Conservation (phyloP, 2,797 vertebrate genomes). For the Acanthopagrus latus region DNA sequence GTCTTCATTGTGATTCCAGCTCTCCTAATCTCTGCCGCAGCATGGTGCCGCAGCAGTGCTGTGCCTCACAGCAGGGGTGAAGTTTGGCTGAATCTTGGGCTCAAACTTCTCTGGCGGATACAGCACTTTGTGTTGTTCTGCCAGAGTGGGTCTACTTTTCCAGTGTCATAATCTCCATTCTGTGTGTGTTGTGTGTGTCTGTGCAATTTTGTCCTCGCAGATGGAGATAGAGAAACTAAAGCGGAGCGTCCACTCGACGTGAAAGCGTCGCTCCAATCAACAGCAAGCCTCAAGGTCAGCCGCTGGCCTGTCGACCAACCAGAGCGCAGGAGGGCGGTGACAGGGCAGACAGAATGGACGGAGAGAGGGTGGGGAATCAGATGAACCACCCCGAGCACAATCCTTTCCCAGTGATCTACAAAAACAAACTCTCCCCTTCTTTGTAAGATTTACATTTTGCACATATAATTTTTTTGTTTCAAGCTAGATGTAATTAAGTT, state of each 20-base stretch:
- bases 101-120: not conserved
- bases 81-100: not conserved
- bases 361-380: slow-evolving; percentile 32
- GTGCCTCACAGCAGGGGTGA: not conserved
- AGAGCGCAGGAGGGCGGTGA: slow-evolving; percentile 21
- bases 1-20: not conserved
- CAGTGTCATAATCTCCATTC: not conserved
- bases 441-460: slow-evolving; percentile 87
- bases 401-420: slow-evolving; percentile 77
- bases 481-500: slow-evolving; percentile 82
- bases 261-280: slow-evolving; percentile 70
- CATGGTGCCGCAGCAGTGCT: not conserved
- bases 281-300: slow-evolving; percentile 50
- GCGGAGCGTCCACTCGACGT: slow-evolving; percentile 88
- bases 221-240: slow-evolving; percentile 95
- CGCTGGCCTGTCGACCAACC: slow-evolving; percentile 43
- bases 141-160: not conserved
- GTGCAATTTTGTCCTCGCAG: slow-evolving; percentile 76
- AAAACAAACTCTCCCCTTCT: slow-evolving; percentile 73
- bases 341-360: slow-evolving; percentile 5
- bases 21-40: slow-evolving; percentile 24
- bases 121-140: not conserved
- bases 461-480: slow-evolving; percentile 84
- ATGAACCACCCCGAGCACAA: slow-evolving; percentile 62
- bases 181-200: not conserved